These are phyloP conservation scores for Tangara arthus DNA, from an alignment of 2,797 vertebrate genomes.

Conservation along the genomic window DNA sequence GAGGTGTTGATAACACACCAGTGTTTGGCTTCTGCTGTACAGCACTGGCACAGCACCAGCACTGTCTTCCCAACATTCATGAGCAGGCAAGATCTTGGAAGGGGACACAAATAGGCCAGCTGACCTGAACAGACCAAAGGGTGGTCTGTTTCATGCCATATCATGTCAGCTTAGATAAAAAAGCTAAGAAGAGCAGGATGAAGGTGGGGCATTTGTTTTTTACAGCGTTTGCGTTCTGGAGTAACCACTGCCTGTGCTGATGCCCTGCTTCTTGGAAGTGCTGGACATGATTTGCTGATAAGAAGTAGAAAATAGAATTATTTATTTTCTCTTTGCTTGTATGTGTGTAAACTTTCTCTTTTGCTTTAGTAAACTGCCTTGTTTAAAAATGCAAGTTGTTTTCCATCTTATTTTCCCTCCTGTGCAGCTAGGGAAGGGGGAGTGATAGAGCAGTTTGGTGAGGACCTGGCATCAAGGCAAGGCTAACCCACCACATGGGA, in stretches of 20 bases:
- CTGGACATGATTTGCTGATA: background rate
- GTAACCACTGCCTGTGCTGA: fast-evolving
- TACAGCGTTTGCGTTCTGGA: fast-evolving
- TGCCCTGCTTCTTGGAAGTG: background rate
- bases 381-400: background rate
- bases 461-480: background rate
- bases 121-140: background rate
- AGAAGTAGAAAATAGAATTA: background rate
- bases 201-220: background rate
- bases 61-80: fast-evolving
- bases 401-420: background rate
- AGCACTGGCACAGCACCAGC: background rate
- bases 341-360: fast-evolving
- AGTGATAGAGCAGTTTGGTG: background rate
- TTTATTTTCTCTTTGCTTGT: background rate
- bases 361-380: background rate
- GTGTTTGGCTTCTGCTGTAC: background rate
- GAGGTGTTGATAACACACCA: background rate
- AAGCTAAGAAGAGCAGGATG: background rate
- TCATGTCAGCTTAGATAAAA: background rate
- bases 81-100: background rate
- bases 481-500: background rate
- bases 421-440: background rate
- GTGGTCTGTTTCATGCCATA: background rate
- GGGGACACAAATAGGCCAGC: background rate